These are phyloP conservation scores for Microtus ochrogaster DNA, from an alignment of 2,113 vertebrate genomes.

Conservation along the genomic window DNA sequence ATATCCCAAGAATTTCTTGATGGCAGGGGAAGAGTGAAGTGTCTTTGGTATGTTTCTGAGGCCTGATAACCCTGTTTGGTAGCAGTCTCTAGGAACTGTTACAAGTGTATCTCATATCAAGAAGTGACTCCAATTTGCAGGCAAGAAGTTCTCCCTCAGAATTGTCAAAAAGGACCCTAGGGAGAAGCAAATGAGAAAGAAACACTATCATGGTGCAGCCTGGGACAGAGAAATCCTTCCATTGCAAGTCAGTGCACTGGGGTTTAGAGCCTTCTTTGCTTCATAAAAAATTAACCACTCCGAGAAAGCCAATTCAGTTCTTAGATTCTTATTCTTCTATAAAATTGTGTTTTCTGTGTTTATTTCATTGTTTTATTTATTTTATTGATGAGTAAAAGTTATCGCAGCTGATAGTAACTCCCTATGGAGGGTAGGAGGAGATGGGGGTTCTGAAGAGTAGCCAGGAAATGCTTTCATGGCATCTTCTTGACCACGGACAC, in stretches of 20 bases:
- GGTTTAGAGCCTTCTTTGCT: not conserved
- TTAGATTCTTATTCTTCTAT: not conserved
- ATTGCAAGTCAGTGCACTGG: not conserved
- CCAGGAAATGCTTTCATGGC: not conserved
- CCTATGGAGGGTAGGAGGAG: accelerated
- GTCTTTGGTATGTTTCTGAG: conserved; percentile 34
- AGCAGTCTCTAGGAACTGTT: conserved; percentile 33
- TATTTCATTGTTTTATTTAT: not conserved
- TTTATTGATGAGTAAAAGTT: not conserved
- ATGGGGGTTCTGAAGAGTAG: not conserved
- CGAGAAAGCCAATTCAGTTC: not conserved
- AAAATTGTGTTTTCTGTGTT: not conserved
- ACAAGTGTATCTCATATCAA: conserved; percentile 40
- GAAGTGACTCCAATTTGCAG: not conserved
- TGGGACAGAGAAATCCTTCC: not conserved
- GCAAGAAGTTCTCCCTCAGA: conserved; percentile 51
- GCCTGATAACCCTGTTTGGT: conserved; percentile 25
- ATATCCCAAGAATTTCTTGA: conserved; percentile 33
- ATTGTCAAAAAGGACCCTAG: not conserved
- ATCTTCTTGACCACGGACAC: not conserved
- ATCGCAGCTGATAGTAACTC: not conserved
- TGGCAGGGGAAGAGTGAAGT: conserved; percentile 46
- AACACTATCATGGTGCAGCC: not conserved
- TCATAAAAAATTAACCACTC: not conserved
- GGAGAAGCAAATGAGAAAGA: not conserved